Evolutionary conservation across 2,113 vertebrate species (phyloP).

Genomic region (Alethe castanea): DNA sequence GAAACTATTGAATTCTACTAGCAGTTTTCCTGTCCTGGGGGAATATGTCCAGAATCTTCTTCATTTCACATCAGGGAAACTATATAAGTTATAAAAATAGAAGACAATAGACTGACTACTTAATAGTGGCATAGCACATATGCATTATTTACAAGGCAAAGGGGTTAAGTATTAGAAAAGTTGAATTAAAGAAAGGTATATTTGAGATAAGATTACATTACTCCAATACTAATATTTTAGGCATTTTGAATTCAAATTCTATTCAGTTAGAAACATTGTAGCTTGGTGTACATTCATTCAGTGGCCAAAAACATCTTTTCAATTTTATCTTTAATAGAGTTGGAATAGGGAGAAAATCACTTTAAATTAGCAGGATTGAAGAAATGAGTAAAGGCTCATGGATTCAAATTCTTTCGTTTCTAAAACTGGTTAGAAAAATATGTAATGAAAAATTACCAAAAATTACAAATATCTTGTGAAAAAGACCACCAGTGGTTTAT

Average conservation of each 20-base stretch:
- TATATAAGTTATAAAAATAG: slow-evolving; percentile 4
- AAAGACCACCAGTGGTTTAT: background rate
- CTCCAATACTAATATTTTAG: background rate
- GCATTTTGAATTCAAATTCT: background rate
- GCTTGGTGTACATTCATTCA: background rate
- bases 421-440: background rate
- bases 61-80: background rate
- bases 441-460: background rate
- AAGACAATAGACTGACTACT: slow-evolving; percentile 19
- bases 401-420: background rate
- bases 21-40: background rate
- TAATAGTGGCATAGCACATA: background rate
- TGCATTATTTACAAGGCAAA: slow-evolving; percentile 48
- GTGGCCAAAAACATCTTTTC: background rate
- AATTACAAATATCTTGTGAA: background rate
- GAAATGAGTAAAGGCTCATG: background rate
- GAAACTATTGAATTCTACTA: background rate
- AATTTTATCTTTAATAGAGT: background rate
- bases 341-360: background rate
- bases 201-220: background rate
- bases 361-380: background rate
- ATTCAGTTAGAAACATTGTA: background rate
- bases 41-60: slow-evolving; percentile 4
- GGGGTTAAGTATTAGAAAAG: background rate
- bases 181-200: background rate